Percentiles rank a stretch among this genome's conserved stretches.
phyloP scores from a whole-genome alignment of 2,888 invertebrate species.

The Pterostichus niger region DNA sequence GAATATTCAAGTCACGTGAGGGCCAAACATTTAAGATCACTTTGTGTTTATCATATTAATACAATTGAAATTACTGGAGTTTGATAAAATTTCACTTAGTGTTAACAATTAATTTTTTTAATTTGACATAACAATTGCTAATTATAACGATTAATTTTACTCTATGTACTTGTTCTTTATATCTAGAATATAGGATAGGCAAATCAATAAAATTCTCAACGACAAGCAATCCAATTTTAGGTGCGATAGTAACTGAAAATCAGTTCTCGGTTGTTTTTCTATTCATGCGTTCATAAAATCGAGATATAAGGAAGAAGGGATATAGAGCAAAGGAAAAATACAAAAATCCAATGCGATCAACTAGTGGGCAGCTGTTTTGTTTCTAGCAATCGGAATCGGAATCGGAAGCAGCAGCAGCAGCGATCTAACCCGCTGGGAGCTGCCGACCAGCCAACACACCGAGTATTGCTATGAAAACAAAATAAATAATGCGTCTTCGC shows the following conservation, averaged over 20 bases:
- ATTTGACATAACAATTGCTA: too few species aligned
- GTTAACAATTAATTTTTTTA: too few species aligned
- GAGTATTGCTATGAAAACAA: constrained; percentile 11
- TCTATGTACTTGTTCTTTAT: neutral
- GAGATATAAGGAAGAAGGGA: constrained; percentile 14
- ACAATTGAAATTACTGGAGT: too few species aligned
- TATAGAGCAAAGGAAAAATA: constrained; percentile 17
- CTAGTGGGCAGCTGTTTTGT: constrained; percentile 36
- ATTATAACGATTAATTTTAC: too few species aligned
- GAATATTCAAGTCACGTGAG: too few species aligned
- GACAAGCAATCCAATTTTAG: too few species aligned
- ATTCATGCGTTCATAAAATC: constrained; percentile 24
- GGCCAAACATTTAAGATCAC: too few species aligned
- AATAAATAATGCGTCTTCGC: constrained; percentile 5
- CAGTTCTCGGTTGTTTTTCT: constrained; percentile 15
- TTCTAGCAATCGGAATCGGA: neutral
- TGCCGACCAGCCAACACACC: constrained; percentile 1
- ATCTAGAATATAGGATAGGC: neutral
- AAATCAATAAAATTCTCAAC: neutral
- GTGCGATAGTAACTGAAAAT: neutral
- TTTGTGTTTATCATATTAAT: too few species aligned
- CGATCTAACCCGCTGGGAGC: constrained; percentile 6
- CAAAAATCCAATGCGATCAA: constrained; percentile 45
- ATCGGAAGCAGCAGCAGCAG: neutral
- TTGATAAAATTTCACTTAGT: too few species aligned